phyloP scores from a whole-genome alignment of 2,113 vertebrate species.

The Oncorhynchus clarkii region DNA sequence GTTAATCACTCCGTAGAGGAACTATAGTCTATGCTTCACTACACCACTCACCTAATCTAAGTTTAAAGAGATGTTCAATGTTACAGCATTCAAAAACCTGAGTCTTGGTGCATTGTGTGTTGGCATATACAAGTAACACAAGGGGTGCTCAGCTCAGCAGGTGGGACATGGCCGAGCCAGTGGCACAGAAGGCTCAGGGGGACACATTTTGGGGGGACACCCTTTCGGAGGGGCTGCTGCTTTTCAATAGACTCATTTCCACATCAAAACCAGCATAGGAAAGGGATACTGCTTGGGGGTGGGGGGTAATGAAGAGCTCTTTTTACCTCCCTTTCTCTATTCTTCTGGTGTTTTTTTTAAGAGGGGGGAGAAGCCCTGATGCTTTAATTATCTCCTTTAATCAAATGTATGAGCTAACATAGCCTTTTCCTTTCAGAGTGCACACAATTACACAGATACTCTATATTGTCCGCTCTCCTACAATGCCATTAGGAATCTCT shows the following conservation, averaged over 20 bases:
- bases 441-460: slow-evolving; percentile 35
- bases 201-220: slow-evolving; percentile 28
- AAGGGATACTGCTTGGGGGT: slow-evolving; percentile 54
- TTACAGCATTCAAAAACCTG: neutral
- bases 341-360: slow-evolving; percentile 37
- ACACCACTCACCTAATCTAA: too few species aligned
- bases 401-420: slow-evolving; percentile 35
- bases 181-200: slow-evolving; percentile 11
- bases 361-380: slow-evolving; percentile 38
- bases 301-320: slow-evolving; percentile 46
- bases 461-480: slow-evolving; percentile 55
- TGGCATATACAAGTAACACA: neutral
- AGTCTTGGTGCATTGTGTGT: slow-evolving; percentile 5
- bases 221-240: slow-evolving; percentile 40
- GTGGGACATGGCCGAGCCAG: slow-evolving; percentile 18
- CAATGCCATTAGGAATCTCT: slow-evolving; percentile 35
- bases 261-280: slow-evolving; percentile 55
- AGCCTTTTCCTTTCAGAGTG: slow-evolving; percentile 23
- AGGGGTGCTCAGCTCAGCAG: neutral
- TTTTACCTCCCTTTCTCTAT: slow-evolving; percentile 25
- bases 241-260: slow-evolving; percentile 54
- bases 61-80: neutral
- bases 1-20: too few species aligned
- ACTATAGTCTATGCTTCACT: too few species aligned
- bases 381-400: slow-evolving; percentile 56